Evolutionary conservation across 2,113 vertebrate species (phyloP), one percentile per base, ranked within the genome.

Genomic region (Brienomyrus brachyistius): DNA sequence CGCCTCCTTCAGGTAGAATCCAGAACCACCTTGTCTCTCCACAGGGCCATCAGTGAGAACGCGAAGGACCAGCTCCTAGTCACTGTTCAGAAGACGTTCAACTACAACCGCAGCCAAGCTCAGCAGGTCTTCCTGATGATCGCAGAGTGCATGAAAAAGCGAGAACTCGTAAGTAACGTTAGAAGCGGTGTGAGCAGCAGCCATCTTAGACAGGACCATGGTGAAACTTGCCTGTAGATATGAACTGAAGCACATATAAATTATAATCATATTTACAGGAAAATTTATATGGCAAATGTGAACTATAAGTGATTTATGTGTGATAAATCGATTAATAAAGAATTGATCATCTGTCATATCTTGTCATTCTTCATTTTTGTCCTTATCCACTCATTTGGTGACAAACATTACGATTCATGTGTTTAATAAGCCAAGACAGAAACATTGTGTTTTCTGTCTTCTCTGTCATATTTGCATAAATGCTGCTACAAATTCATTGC

Each of bases 51-150:
- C 90, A 98, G 93, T 0, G 98, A 99, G 19, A 97, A 97, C 17
- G 97, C 97, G 89, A 94, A 96, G 94, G 98, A 99, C 91, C 98
- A 99, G 88, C 97, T 99, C 77, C 93, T 99, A 45, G 97, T 99
- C 70, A 99, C 98, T 84, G 97, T 99, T 92, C 98, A 99, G 95
- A 99, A 99, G 94, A 99, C 98, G 1, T 99, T 99, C 91, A 99
- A 97, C 91, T 99, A 98, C 93, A 97, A 92, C 94, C 97, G 97
- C 92, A 97, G 93, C 74, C 98, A 99, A 88, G 97, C 98, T 0
- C 97, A 98, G 88, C 98, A 99, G 92, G 96, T 99, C 82, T 96
- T 99, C 5, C 88, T 96, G 15, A 96, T 99, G 94, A 95, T 99
- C 35, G 97, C 97, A 96, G 98, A 99, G 91, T 99, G 98, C 93